Evolutionary conservation across 2,888 invertebrate genomes (phyloP).

Genomic region (Disparrhopalites patrizii): DNA sequence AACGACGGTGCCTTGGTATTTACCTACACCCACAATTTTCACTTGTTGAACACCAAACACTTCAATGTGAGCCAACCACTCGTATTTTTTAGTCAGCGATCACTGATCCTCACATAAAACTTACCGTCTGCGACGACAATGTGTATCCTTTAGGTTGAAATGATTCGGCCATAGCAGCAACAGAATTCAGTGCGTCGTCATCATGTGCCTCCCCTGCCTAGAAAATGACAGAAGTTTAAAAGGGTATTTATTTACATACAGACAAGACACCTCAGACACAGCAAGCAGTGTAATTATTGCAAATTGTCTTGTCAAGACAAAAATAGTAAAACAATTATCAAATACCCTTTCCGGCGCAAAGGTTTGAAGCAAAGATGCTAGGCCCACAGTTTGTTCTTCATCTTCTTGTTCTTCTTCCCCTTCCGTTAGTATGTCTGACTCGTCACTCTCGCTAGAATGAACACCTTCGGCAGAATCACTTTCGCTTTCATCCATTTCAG

Average conservation of each 20-base stretch:
- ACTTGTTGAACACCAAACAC: not conserved
- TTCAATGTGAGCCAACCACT: not conserved
- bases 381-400: slow-evolving; percentile 89
- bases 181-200: slow-evolving; percentile 78
- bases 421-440: slow-evolving; percentile 20
- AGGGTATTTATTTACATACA: slow-evolving; percentile 28
- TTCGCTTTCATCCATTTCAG: slow-evolving; percentile 19
- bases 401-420: slow-evolving; percentile 57
- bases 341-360: slow-evolving; percentile 40
- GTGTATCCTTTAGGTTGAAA: slow-evolving; percentile 98
- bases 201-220: slow-evolving; percentile 60
- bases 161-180: slow-evolving; percentile 88
- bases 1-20: slow-evolving; percentile 91
- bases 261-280: too few species aligned
- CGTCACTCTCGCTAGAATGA: slow-evolving; percentile 16
- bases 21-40: slow-evolving; percentile 57
- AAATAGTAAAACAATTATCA: too few species aligned
- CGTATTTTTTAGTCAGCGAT: not conserved
- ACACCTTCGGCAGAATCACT: slow-evolving; percentile 14
- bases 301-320: too few species aligned
- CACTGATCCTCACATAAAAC: not conserved
- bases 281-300: too few species aligned
- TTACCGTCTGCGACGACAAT: slow-evolving; percentile 81
- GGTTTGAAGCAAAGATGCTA: slow-evolving; percentile 83
- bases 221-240: slow-evolving; percentile 16